A percentile compares a stretch with the other conserved stretches of the same genome.
These are phyloP conservation scores for Delichon dasypus DNA, from an alignment of 2,797 vertebrate species.

Conservation along the genomic window DNA sequence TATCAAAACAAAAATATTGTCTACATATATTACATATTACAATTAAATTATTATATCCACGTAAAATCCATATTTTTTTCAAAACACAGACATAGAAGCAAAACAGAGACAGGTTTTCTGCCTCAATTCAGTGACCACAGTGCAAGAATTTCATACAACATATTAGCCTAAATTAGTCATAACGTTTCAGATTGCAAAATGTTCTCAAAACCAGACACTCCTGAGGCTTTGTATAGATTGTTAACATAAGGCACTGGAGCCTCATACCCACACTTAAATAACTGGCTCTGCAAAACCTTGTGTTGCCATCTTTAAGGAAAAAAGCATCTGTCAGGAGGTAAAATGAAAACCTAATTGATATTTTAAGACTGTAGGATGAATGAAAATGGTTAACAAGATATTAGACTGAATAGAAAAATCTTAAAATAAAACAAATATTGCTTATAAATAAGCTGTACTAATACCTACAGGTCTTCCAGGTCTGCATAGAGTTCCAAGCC, in stretches of 20 bases:
- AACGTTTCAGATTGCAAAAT: neutral
- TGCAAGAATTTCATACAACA: neutral
- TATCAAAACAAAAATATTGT: neutral
- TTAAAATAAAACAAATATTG: neutral
- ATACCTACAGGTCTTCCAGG: neutral
- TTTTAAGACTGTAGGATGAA: neutral
- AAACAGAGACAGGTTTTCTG: neutral
- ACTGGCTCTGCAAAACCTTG: neutral
- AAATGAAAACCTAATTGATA: neutral
- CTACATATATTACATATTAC: neutral
- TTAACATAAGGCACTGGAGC: neutral
- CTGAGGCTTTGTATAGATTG: neutral
- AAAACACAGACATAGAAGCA: neutral
- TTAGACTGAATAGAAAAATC: neutral
- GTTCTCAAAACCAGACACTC: neutral
- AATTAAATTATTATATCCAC: neutral
- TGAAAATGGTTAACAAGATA: neutral
- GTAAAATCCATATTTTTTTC: neutral
- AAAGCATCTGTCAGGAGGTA: neutral
- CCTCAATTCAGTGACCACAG: neutral
- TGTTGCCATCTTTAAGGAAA: neutral
- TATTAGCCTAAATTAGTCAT: neutral
- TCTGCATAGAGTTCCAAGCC: neutral
- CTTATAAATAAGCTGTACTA: neutral
- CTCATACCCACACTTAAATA: neutral